phyloP scores from a whole-genome alignment of 1,140 invertebrate species.

The Macrosteles quadrilineatus region DNA sequence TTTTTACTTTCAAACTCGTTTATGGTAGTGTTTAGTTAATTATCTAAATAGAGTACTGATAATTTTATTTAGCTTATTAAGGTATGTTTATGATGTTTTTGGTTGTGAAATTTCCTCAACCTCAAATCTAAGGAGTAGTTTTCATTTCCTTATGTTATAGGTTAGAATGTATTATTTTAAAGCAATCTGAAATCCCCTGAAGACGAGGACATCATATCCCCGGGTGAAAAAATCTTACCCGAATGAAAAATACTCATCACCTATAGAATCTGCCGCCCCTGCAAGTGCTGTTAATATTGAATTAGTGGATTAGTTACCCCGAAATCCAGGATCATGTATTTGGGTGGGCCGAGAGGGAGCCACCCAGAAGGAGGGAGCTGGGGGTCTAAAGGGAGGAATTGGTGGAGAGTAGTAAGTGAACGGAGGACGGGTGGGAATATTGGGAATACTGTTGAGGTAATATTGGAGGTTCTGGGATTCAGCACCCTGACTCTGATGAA shows the following conservation, averaged over 20 bases:
- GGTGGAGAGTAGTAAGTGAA: slow-evolving; percentile 17
- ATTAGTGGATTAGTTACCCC: slow-evolving; percentile 32
- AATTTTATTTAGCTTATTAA: no score
- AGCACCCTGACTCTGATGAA: slow-evolving; percentile 18
- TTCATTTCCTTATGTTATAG: no score
- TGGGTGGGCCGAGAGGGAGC: background rate
- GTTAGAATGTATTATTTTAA: no score
- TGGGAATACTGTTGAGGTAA: slow-evolving; percentile 16
- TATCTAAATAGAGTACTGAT: no score
- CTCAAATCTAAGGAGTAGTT: no score
- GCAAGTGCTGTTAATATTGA: background rate
- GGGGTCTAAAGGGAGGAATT: slow-evolving; percentile 12
- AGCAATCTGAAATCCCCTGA: no score
- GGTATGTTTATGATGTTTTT: no score
- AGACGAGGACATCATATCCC: background rate
- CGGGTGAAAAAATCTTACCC: background rate
- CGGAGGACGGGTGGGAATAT: slow-evolving; percentile 3
- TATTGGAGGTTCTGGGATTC: slow-evolving; percentile 31
- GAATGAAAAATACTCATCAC: no score
- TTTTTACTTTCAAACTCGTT: no score
- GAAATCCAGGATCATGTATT: slow-evolving; percentile 29
- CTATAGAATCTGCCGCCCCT: slow-evolving; percentile 1
- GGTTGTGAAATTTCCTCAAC: no score
- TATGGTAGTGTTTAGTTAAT: no score
- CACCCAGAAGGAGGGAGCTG: slow-evolving; percentile 12